phyloP scores from a whole-genome alignment of 2,797 vertebrate species.

The Cygnus olor region DNA sequence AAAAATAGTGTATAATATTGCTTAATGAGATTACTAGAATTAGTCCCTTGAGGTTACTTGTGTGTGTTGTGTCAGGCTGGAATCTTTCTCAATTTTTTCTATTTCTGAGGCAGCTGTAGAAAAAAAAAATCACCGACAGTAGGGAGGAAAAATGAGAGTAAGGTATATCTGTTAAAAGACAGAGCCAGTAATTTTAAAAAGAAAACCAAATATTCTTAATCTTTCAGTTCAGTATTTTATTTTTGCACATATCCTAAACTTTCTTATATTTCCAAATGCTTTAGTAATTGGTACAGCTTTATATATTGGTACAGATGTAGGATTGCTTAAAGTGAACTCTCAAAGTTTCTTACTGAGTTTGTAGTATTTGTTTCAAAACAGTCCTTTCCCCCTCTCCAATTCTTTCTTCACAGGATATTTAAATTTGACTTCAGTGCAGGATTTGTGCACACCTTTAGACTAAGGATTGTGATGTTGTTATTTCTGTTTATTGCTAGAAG shows the following conservation, averaged over 20 bases:
- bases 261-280: neutral
- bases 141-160: neutral
- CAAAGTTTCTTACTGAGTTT: neutral
- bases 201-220: neutral
- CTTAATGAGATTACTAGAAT: neutral
- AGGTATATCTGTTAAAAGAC: neutral
- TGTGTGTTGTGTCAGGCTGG: neutral
- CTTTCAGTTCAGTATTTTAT: neutral
- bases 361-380: neutral
- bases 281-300: neutral
- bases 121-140: neutral
- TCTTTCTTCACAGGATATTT: neutral
- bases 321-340: neutral
- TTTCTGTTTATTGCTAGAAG: neutral
- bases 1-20: neutral
- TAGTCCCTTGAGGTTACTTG: neutral
- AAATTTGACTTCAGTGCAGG: neutral
- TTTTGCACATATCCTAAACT: neutral
- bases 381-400: neutral
- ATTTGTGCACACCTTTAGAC: neutral
- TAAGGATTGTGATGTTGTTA: neutral
- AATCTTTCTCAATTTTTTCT: neutral
- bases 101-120: neutral
- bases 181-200: neutral
- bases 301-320: neutral